Evolutionary conservation across 1,140 invertebrate genomes (phyloP).

Genomic region (Probaryconus sp.): DNA sequence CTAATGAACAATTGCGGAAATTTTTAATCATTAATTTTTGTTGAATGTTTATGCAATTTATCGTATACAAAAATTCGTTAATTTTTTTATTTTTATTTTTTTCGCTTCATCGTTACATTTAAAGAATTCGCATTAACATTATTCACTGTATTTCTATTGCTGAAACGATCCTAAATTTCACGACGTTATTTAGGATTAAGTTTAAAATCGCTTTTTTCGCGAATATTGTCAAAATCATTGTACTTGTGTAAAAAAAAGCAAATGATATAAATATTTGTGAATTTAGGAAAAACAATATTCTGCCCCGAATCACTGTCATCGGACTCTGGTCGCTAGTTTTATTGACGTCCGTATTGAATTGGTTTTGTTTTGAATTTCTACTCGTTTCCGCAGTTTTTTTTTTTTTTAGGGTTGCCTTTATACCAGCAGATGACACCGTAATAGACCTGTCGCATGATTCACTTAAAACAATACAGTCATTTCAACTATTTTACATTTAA

Average conservation of each 20-base stretch:
- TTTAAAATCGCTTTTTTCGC: conserved; percentile 25
- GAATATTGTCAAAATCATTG: conserved; percentile 18
- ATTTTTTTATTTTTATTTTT: too few relatives aligned
- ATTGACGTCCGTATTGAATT: conserved; percentile 7
- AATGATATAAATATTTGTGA: neutral
- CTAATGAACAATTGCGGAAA: too few relatives aligned
- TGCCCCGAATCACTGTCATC: neutral
- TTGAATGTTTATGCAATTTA: too few relatives aligned
- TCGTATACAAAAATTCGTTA: too few relatives aligned
- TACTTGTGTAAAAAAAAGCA: neutral
- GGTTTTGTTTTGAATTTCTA: conserved; percentile 17
- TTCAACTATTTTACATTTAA: too few relatives aligned
- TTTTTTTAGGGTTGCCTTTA: too few relatives aligned
- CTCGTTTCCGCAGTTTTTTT: neutral
- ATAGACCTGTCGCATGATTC: too few relatives aligned
- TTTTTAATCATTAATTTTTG: too few relatives aligned
- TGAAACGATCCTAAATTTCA: conserved; percentile 41
- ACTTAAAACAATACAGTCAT: too few relatives aligned
- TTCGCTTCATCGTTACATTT: too few relatives aligned
- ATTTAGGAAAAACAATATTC: conserved; percentile 29
- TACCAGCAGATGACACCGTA: too few relatives aligned
- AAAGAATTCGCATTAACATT: conserved; percentile 43
- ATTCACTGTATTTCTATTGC: conserved; percentile 42
- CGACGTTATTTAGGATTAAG: conserved; percentile 27
- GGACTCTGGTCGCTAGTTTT: neutral